Evolutionary conservation across 2,113 vertebrate genomes (phyloP).

Genomic region (Scolopax mira): DNA sequence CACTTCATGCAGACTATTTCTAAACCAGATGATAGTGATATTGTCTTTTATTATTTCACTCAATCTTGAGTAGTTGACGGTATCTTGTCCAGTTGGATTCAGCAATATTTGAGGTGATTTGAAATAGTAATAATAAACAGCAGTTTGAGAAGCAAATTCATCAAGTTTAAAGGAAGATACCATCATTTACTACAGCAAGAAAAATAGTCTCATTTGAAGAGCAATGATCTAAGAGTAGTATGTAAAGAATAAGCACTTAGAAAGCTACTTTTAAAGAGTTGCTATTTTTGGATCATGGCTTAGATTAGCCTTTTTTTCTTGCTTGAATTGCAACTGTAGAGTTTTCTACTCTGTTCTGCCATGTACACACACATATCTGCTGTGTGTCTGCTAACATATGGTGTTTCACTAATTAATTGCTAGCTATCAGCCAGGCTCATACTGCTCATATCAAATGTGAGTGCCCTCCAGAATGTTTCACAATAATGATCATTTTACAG

Average conservation of each 20-base stretch:
- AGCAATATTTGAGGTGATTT: background rate
- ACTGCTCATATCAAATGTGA: constrained; percentile 42
- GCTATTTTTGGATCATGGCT: background rate
- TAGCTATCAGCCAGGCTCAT: constrained; percentile 42
- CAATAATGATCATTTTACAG: background rate
- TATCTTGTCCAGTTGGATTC: background rate
- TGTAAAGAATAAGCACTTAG: background rate
- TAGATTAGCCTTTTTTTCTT: constrained; percentile 16
- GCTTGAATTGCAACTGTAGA: constrained; percentile 20
- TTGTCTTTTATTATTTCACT: background rate
- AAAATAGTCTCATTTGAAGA: background rate
- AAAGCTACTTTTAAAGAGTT: background rate
- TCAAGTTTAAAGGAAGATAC: background rate
- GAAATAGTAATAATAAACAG: background rate
- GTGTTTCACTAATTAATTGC: constrained; percentile 66
- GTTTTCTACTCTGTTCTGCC: constrained; percentile 21
- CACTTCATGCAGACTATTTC: background rate
- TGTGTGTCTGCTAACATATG: constrained; percentile 57
- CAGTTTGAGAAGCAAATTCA: background rate
- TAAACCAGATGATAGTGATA: background rate
- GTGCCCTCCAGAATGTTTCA: background rate
- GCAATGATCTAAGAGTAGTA: background rate
- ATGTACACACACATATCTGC: constrained; percentile 40
- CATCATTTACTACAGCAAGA: background rate
- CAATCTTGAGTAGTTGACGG: fast-evolving